Conservation (phyloP, 92 coral and sea anemone species). For the Diadumene lineata region DNA sequence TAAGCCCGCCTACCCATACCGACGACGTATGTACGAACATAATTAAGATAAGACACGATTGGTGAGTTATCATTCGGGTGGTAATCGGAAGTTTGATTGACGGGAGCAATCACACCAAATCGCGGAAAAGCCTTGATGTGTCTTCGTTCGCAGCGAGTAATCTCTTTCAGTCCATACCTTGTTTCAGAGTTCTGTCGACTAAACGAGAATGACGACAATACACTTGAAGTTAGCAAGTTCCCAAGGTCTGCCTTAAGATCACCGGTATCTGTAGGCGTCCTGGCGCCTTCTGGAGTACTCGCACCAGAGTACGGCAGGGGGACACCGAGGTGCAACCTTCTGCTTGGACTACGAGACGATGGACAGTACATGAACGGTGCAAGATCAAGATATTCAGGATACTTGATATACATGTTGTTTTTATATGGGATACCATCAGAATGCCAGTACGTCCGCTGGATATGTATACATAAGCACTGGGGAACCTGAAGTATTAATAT, state of each 20-base stretch:
- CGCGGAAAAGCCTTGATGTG: no score
- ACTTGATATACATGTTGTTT: slow-evolving; percentile 69
- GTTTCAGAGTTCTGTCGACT: slow-evolving; percentile 44
- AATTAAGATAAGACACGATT: no score
- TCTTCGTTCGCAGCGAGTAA: neutral
- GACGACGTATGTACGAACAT: no score
- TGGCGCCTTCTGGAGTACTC: slow-evolving; percentile 23
- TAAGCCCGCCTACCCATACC: no score
- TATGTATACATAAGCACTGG: slow-evolving; percentile 88
- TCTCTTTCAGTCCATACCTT: slow-evolving; percentile 1
- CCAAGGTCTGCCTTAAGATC: slow-evolving; percentile 35
- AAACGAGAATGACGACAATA: slow-evolving; percentile 32
- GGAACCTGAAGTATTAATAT: slow-evolving; percentile 60
- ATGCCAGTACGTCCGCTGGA: slow-evolving; percentile 97
- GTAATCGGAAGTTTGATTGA: no score
- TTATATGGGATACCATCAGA: slow-evolving; percentile 87
- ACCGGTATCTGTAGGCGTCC: slow-evolving; percentile 21
- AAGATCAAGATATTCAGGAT: slow-evolving; percentile 77
- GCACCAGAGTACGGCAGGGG: slow-evolving; percentile 23
- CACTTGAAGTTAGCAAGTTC: slow-evolving; percentile 13
- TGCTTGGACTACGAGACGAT: slow-evolving; percentile 26
- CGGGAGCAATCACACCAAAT: no score
- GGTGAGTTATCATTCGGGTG: no score
- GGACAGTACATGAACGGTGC: slow-evolving; percentile 79
- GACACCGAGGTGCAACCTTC: slow-evolving; percentile 7